These are phyloP conservation scores for western clawed frog (Xenopus tropicalis) DNA, from an alignment of 2,113 vertebrate genomes.

Conservation along the genomic window DNA sequence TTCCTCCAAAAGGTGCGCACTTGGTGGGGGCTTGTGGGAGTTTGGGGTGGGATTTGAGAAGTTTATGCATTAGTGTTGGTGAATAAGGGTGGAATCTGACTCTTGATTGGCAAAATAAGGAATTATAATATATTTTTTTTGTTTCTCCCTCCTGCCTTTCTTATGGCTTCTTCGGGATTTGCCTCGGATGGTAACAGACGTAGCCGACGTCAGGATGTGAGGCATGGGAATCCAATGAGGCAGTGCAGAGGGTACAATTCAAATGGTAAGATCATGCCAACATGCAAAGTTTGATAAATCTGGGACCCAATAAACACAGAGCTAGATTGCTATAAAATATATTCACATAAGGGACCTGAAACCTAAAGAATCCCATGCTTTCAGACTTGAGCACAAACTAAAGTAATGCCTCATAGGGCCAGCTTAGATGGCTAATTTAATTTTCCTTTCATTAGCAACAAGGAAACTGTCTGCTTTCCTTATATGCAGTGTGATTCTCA, in stretches of 20 bases:
- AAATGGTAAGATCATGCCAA: conserved; percentile 57
- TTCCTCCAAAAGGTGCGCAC: conserved; percentile 88
- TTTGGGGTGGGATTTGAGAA: not conserved
- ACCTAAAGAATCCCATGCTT: no score
- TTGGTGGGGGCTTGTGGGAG: not conserved
- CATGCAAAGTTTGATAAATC: not conserved
- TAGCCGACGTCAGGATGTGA: conserved; percentile 77
- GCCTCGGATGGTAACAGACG: conserved; percentile 50
- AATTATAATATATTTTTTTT: not conserved
- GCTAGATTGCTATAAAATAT: no score
- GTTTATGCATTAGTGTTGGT: not conserved
- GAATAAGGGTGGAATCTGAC: not conserved
- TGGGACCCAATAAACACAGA: not conserved
- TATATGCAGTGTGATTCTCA: no score
- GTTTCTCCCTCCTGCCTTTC: not conserved
- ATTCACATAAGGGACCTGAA: no score
- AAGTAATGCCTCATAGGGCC: no score
- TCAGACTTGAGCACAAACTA: no score
- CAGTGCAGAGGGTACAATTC: conserved; percentile 79
- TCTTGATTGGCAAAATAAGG: no score
- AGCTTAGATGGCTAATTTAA: no score
- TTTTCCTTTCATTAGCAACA: no score
- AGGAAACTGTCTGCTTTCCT: no score
- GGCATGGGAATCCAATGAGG: conserved; percentile 77
- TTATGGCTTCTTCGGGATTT: not conserved